Evolutionary conservation across 2,888 invertebrate genomes (phyloP), one percentile per base, ranked within the genome.

Genomic region (Patella ulyssiponensis): DNA sequence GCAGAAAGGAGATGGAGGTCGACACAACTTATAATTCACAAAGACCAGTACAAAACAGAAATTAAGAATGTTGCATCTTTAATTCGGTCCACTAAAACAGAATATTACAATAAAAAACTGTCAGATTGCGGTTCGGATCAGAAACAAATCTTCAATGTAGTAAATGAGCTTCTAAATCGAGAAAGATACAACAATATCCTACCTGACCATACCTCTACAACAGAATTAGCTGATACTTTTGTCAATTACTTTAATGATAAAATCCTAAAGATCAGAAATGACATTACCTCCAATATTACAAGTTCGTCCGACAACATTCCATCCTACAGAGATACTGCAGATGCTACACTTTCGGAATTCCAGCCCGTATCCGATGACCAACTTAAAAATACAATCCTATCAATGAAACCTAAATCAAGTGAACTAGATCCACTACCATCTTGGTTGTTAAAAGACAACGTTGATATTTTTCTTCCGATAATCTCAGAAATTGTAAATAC

Each of bases 351-450:
- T 20, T 20, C 5, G 5, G 5, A 17, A 58, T 58, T 58, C 58
- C 58, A 58, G 11, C n/a, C 20, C 7, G 9, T 58, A 1, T 58
- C 58, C n/a, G 33, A 33, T n/a, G 9, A 20, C 20, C 5, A 58
- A 58, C 5, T 58, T n/a, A 58, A 58, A 58, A 58, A 17, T 20
- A n/a, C 17, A 15, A 58, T 76, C 27, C 33, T 54, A 17, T 69
- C 20, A n/a, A 33, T 69, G 69, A 69, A 33, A 33, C 14, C 20
- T 33, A 33, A 12, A n/a, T 33, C 17, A 17, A 54, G 70, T 56
- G 54, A 71, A 56, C 56, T 76, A n/a, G 76, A 76, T 54, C 76
- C 76, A 3, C 2, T 76, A 71, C 58, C 56, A 71, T 56, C 76
- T 11, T 76, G 76, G 71, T 44, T 71, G 53, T 33, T 76, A 23